phyloP scores from a whole-genome alignment of 2,797 vertebrate species.

The Hippocampus kuda region DNA sequence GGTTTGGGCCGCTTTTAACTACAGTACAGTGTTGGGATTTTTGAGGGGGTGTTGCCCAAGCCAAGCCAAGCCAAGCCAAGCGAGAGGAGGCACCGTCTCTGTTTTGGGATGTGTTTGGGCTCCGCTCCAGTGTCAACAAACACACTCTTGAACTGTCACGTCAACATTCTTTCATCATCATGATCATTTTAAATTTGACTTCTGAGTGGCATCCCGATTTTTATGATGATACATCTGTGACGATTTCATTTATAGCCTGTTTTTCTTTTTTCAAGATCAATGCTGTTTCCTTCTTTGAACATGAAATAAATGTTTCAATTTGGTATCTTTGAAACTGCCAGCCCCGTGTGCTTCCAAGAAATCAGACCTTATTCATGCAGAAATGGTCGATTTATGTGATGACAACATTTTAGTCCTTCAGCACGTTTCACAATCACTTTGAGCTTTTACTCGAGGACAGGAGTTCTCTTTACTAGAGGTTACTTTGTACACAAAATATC shows the following conservation, averaged over 20 bases:
- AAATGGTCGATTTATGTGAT: not conserved
- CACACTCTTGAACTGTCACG: constrained; percentile 71
- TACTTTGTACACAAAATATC: too few relatives aligned
- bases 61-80: constrained; percentile 73
- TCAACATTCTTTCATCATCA: not conserved
- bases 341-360: not conserved
- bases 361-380: not conserved
- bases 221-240: constrained; percentile 68
- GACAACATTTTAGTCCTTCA: too few relatives aligned
- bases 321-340: constrained; percentile 46
- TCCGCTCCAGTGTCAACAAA: constrained; percentile 54
- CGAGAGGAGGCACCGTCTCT: constrained; percentile 64
- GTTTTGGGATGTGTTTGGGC: constrained; percentile 61
- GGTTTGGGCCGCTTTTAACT: constrained; percentile 80
- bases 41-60: constrained; percentile 68
- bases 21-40: constrained; percentile 79
- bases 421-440: too few relatives aligned
- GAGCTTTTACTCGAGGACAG: too few relatives aligned
- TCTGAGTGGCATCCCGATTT: constrained; percentile 54
- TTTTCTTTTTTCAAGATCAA: constrained; percentile 53
- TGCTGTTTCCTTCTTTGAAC: constrained; percentile 56
- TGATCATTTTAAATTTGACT: constrained; percentile 56
- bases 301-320: constrained; percentile 64
- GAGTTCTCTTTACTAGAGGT: too few relatives aligned
- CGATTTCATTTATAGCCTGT: constrained; percentile 48